A percentile compares a stretch with the other conserved stretches of the same genome.
These are phyloP conservation scores for Torymus auratus DNA, from an alignment of 2,888 invertebrate species.

Conservation along the genomic window DNA sequence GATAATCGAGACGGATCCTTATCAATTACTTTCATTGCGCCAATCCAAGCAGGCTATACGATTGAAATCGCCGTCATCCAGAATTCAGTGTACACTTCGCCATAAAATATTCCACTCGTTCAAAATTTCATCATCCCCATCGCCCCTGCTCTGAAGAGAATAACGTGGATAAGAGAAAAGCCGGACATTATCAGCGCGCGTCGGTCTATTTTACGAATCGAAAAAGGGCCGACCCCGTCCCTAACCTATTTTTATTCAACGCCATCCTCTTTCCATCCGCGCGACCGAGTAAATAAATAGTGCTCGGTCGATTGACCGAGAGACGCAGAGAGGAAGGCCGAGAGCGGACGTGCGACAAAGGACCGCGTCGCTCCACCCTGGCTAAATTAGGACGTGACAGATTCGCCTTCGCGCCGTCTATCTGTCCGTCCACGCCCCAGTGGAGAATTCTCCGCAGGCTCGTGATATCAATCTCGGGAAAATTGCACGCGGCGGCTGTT, in stretches of 20 bases:
- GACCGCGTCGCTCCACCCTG: constrained; percentile 22
- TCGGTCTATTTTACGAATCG: not conserved
- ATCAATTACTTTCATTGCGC: too few relatives aligned
- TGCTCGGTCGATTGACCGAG: constrained; percentile 24
- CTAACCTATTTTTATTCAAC: not conserved
- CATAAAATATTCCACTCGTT: too few relatives aligned
- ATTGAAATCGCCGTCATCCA: too few relatives aligned
- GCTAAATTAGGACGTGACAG: constrained; percentile 54
- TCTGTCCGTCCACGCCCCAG: constrained; percentile 47
- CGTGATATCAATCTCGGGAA: constrained; percentile 55
- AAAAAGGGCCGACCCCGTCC: not conserved
- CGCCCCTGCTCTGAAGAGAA: too few relatives aligned
- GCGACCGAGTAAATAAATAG: constrained; percentile 32
- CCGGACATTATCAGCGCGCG: too few relatives aligned
- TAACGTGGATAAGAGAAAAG: too few relatives aligned
- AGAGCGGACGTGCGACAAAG: constrained; percentile 22
- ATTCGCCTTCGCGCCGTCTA: constrained; percentile 38
- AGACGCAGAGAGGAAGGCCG: too few relatives aligned
- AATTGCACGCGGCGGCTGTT: constrained; percentile 8
- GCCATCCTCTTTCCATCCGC: not conserved
- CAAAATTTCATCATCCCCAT: too few relatives aligned
- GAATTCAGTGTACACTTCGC: too few relatives aligned
- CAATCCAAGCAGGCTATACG: too few relatives aligned
- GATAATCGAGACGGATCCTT: not conserved
- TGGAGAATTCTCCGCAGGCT: constrained; percentile 31